phyloP scores from a whole-genome alignment of 92 coral and sea anemone species.

The Epizoanthus ramosus region DNA sequence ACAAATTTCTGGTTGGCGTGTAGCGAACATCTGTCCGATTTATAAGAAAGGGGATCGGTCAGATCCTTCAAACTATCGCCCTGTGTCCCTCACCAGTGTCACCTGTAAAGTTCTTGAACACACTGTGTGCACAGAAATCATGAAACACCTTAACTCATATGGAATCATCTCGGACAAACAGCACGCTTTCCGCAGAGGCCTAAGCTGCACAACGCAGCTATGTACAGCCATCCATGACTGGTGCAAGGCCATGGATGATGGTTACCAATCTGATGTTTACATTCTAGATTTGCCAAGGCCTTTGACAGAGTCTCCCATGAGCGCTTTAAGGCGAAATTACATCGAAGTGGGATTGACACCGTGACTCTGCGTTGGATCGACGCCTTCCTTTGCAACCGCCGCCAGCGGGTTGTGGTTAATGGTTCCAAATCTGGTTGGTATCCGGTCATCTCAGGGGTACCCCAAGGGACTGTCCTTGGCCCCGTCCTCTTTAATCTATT shows the following conservation, averaged over 20 bases:
- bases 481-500: no score
- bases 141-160: background rate
- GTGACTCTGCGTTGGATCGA: conserved; percentile 6
- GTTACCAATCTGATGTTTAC: background rate
- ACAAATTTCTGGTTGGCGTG: background rate
- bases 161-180: conserved; percentile 1
- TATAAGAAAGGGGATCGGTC: conserved; percentile 12
- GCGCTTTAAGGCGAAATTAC: conserved; percentile 4
- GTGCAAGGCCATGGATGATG: background rate
- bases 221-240: conserved; percentile 24
- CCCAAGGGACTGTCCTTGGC: no score
- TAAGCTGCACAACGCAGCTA: conserved; percentile 19
- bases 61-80: conserved; percentile 14
- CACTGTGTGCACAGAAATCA: background rate
- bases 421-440: conserved; percentile 13
- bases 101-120: background rate
- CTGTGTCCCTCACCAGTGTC: background rate
- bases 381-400: conserved; percentile 13
- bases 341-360: background rate
- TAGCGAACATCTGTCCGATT: conserved; percentile 15
- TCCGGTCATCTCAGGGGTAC: background rate
- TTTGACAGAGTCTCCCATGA: conserved; percentile 28
- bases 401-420: conserved; percentile 8
- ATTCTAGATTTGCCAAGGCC: conserved; percentile 23
- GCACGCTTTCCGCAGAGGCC: conserved; percentile 15